Evolutionary conservation across 1,140 invertebrate species (phyloP), one percentile per base, ranked within the genome.

Genomic region (Agrypnia vestita): DNA sequence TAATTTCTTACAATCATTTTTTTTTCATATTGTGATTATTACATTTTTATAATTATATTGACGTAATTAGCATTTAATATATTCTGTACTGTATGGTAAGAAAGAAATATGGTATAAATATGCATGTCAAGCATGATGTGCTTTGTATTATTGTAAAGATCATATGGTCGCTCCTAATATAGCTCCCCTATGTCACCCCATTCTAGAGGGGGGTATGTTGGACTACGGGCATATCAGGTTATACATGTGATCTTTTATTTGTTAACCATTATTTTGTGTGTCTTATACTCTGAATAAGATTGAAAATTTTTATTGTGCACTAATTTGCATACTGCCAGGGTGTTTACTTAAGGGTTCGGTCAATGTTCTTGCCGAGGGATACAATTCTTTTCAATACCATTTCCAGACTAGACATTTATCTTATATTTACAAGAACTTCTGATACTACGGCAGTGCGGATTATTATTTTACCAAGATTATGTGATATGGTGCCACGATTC

Each of bases 261-360:
- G 35, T 25, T 10, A 25, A n/a, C 51, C 62, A 77, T 76, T 79
- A 51, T 79, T 51, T 19, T 55, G 74, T 76, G 74, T 79, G 78
- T 79, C 77, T 82, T 79, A 82, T 53, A 56, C 35, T 19, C 35
- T 73, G 51, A 73, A 81, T 78, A 55, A 74, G 49, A 44, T 43
- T 19, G 1, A 25, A 55, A 46, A 59, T n/a, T 72, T 51, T 62
- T 46, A 71, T 71, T 71, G 67, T 71, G 67, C 47, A 21, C n/a
- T 47, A 76, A 76, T 76, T 76, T 76, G 73, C 73, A 76, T 76
- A 76, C 12, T 61, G 56, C n/a, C 17, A 21, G 15, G 43, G 56
- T 76, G 73, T 76, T 76, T 76, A 74, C 56, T 76, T 62, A 61
- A 49, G 56, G 55, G 55, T 76, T 51, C 13, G 10, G 62, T 17